These are phyloP conservation scores for Steromphala cineraria DNA, from an alignment of 2,888 invertebrate genomes.

Conservation along the genomic window DNA sequence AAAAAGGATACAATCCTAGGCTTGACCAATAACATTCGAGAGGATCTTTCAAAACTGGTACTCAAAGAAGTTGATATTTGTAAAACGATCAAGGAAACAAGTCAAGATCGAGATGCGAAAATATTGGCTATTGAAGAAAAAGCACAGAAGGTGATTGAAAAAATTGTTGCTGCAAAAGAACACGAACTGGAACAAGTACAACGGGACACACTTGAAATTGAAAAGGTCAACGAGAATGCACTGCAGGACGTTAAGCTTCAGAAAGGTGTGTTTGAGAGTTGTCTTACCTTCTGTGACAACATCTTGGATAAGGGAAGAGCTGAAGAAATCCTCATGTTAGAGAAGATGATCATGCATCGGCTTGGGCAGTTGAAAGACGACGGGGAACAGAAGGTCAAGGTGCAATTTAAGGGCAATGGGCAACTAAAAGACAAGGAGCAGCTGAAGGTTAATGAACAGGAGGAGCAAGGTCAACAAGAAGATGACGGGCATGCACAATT, in stretches of 20 bases:
- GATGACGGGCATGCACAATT: neutral
- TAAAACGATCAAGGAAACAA: too few relatives aligned
- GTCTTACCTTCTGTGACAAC: neutral
- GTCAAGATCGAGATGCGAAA: neutral
- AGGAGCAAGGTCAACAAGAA: neutral
- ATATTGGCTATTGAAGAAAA: neutral
- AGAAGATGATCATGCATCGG: neutral
- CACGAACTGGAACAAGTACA: neutral
- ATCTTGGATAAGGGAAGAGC: neutral
- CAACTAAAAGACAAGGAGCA: neutral
- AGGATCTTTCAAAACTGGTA: neutral
- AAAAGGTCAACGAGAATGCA: neutral
- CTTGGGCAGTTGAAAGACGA: neutral
- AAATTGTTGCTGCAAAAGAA: neutral
- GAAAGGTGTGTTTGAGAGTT: neutral
- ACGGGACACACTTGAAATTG: too few relatives aligned
- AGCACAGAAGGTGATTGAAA: neutral
- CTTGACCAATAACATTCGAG: neutral
- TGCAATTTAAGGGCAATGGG: neutral
- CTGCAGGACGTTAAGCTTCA: neutral
- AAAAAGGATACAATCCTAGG: neutral
- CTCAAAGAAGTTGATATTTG: neutral
- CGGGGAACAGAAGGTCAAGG: neutral
- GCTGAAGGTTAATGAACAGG: neutral
- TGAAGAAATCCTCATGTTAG: neutral